A percentile compares a stretch with the other conserved stretches of the same genome.
These are phyloP conservation scores for Stercorarius parasiticus DNA, from an alignment of 2,113 vertebrate genomes.

Conservation along the genomic window DNA sequence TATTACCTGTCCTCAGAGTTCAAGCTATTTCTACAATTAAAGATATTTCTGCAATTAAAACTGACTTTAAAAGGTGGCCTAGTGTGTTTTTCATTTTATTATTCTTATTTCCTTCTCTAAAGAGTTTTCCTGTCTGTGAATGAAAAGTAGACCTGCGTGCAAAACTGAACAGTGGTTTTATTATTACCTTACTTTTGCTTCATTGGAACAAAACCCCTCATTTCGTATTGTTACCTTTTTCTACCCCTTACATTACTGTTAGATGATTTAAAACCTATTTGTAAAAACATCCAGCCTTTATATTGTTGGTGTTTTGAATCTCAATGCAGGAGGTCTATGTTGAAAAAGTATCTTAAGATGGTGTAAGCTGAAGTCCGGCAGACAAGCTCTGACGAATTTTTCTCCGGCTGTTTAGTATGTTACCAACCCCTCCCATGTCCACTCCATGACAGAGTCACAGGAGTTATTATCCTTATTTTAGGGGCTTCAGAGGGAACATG, in stretches of 20 bases:
- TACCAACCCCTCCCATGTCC: not conserved
- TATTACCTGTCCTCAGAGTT: not conserved
- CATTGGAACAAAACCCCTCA: not conserved
- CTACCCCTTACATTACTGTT: not conserved
- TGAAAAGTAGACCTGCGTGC: not conserved
- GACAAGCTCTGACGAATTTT: not conserved
- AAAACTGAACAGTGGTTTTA: not conserved
- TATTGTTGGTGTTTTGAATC: not conserved
- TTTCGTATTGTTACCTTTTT: not conserved
- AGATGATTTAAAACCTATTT: not conserved
- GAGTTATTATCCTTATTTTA: not conserved
- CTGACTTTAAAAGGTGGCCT: not conserved
- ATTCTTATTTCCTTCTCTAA: not conserved
- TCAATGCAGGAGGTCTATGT: not conserved
- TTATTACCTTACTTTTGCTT: not conserved
- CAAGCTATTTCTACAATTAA: slow-evolving; percentile 20
- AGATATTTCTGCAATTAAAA: slow-evolving; percentile 6
- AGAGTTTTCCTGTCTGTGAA: not conserved
- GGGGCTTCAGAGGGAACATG: not conserved
- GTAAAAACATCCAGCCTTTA: not conserved
- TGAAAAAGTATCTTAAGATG: not conserved
- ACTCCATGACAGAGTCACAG: not conserved
- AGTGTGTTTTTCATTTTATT: not conserved
- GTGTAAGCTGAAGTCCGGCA: not conserved
- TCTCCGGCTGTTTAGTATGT: not conserved